These are phyloP conservation scores for Papilio machaon DNA, from an alignment of 1,140 invertebrate species.

Conservation along the genomic window DNA sequence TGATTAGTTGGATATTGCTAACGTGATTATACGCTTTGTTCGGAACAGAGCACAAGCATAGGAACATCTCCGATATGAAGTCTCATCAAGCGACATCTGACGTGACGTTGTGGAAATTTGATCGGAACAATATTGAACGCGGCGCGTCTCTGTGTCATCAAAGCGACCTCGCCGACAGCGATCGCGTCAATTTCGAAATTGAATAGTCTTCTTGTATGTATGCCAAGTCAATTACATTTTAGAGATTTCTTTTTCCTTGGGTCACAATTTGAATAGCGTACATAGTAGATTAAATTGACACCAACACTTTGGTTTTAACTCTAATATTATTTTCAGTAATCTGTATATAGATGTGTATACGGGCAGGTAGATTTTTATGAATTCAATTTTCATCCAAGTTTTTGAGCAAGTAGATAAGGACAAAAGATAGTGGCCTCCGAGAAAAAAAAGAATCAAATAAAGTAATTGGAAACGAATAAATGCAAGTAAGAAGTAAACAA, in stretches of 20 bases:
- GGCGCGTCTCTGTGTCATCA: not conserved
- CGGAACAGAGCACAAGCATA: not conserved
- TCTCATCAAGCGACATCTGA: conserved; percentile 12
- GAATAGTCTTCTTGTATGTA: conserved; percentile 16
- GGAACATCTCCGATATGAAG: not conserved
- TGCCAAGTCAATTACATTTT: conserved; percentile 5
- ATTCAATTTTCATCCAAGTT: not conserved
- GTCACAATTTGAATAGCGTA: not conserved
- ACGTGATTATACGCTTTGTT: conserved; percentile 8
- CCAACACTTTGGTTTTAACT: not conserved
- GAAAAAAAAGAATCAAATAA: too few relatives aligned
- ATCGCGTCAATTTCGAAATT: conserved; percentile 5
- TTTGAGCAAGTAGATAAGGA: too few relatives aligned
- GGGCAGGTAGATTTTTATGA: not conserved
- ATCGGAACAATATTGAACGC: conserved; percentile 11
- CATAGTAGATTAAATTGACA: not conserved
- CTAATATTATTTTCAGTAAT: not conserved
- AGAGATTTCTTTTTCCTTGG: conserved; percentile 3
- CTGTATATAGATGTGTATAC: not conserved
- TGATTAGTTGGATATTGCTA: conserved; percentile 22
- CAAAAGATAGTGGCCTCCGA: too few relatives aligned
- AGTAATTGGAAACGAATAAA: not conserved
- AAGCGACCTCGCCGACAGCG: not conserved
- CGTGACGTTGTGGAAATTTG: conserved; percentile 13
- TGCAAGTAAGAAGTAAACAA: not conserved